Evolutionary conservation across 2,888 invertebrate genomes (phyloP).

Genomic region (Hemicrepidius hirtus): DNA sequence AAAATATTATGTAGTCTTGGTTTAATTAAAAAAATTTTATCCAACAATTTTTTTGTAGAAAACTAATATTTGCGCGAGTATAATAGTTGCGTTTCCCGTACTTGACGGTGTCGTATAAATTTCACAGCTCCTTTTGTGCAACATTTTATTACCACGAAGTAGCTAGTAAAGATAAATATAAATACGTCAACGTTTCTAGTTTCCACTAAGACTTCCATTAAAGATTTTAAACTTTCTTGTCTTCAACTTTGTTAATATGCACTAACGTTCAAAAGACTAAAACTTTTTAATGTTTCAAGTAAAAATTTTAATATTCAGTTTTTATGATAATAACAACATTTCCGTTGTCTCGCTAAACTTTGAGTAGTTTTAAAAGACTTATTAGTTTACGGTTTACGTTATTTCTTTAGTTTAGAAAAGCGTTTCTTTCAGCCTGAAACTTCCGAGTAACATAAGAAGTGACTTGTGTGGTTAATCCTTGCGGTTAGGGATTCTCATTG

Average conservation of each 20-base stretch:
- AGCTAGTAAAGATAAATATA: not conserved
- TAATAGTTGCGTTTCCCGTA: too few relatives aligned
- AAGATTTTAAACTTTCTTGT: not conserved
- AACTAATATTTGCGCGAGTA: too few relatives aligned
- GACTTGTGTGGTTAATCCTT: slow-evolving; percentile 1
- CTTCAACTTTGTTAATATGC: slow-evolving; percentile 7
- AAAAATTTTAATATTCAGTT: slow-evolving; percentile 18
- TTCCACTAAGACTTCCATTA: slow-evolving; percentile 6
- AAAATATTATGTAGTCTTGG: too few relatives aligned
- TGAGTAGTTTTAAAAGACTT: slow-evolving; percentile 6
- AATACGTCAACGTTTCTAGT: not conserved
- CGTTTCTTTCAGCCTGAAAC: too few relatives aligned
- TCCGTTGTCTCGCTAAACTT: slow-evolving; percentile 1
- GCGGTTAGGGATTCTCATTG: slow-evolving; percentile 4
- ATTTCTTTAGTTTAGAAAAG: too few relatives aligned
- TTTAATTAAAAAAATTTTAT: too few relatives aligned
- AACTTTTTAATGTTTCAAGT: slow-evolving; percentile 23
- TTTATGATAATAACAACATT: slow-evolving; percentile 12
- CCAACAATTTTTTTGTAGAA: too few relatives aligned
- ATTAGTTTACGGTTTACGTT: not conserved
- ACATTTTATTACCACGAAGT: too few relatives aligned
- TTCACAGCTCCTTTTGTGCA: too few relatives aligned
- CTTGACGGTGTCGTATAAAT: too few relatives aligned
- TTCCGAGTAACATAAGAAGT: not conserved
- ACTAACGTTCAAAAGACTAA: not conserved